Conservation (phyloP, 2,888 invertebrate species). For the Chrysotoxum bicinctum region DNA sequence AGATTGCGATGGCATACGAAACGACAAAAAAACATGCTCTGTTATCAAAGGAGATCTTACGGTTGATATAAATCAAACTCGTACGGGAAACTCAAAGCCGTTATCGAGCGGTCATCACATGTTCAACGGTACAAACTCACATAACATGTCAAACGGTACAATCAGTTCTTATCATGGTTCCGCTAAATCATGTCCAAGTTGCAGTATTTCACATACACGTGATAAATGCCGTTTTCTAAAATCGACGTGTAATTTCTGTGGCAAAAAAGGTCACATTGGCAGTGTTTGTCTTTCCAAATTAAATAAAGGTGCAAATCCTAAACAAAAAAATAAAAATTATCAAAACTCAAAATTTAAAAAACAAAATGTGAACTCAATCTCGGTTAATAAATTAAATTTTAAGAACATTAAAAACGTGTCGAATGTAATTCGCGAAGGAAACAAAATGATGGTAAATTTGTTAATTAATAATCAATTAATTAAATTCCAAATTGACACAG, state of each 20-base stretch:
- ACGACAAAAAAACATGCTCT: conserved; percentile 24
- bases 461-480: not conserved
- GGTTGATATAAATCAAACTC: conserved; percentile 25
- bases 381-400: not conserved
- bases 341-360: conserved; percentile 8
- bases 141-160: not conserved
- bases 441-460: not conserved
- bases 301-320: not conserved
- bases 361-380: conserved; percentile 17
- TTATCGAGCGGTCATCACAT: not conserved
- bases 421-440: not conserved
- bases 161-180: not conserved
- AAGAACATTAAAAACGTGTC: not conserved
- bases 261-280: not conserved
- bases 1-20: conserved; percentile 13
- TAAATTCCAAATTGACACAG: conserved; percentile 15
- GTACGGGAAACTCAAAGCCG: not conserved
- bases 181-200: conserved; percentile 26
- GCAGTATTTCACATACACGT: conserved; percentile 1
- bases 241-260: conserved; percentile 3
- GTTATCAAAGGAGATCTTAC: conserved; percentile 6
- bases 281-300: conserved; percentile 8
- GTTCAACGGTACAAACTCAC: conserved; percentile 2
- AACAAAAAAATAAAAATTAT: not conserved
- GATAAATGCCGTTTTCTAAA: conserved; percentile 16